phyloP scores from a whole-genome alignment of 2,888 invertebrate genomes.

The Stenurella melanura region DNA sequence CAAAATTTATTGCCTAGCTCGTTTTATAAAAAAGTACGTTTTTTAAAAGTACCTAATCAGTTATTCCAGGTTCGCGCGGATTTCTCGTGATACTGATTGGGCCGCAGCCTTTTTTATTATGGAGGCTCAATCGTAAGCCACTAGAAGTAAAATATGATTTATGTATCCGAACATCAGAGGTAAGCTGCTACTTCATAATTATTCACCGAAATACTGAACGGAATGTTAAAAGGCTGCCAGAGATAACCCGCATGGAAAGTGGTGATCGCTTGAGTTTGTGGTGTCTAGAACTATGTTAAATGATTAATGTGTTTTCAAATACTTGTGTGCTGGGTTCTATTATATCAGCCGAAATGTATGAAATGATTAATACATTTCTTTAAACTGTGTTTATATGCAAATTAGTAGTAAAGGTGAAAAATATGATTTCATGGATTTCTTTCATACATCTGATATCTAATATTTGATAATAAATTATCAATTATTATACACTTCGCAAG shows the following conservation, averaged over 20 bases:
- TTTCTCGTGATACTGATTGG: not conserved
- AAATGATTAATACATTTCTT: not conserved
- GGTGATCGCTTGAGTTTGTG: not conserved
- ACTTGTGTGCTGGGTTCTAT: not conserved
- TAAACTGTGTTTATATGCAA: not conserved
- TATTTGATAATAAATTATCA: too few species aligned
- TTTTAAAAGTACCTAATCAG: not conserved
- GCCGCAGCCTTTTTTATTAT: not conserved
- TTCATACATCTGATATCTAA: too few species aligned
- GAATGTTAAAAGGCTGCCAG: not conserved
- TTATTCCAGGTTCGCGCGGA: not conserved
- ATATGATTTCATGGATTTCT: too few species aligned
- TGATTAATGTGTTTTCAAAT: not conserved
- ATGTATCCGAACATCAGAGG: not conserved
- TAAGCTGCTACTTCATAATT: not conserved
- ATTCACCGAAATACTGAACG: not conserved
- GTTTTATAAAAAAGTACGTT: not conserved
- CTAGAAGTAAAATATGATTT: not conserved
- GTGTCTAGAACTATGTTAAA: not conserved
- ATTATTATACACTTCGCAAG: too few species aligned
- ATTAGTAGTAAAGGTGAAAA: too few species aligned
- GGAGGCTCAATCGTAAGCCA: not conserved
- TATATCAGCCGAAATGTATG: not conserved
- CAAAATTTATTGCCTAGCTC: not conserved
- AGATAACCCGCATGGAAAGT: not conserved